Base-by-base conservation (phyloP, 2,797 vertebrate genomes). In the Pangasius djambal region DNA sequence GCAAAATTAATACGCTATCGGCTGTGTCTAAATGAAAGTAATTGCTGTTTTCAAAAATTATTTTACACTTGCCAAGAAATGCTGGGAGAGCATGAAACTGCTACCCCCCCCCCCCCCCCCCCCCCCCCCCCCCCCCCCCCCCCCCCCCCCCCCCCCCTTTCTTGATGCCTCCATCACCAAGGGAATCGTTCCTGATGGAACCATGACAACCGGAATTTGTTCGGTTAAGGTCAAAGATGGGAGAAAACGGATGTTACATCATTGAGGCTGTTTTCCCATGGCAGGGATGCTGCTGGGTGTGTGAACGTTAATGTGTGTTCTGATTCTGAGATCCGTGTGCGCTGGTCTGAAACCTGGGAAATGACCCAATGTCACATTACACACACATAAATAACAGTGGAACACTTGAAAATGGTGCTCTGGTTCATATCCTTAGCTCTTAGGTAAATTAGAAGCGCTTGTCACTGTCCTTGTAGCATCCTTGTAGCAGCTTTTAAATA, bases 191-290 rank as follows among this genome's bases (percentile, higher is more conserved):
- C 90, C 92, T 94, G 93, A 93, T 90, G 93, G 96, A 94, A 94
- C 95, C 95, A 96, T 96, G 96, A 96, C 96, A 96, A 97, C 96
- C 65, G 92, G 91, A 92, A 92, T 95, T 96, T 94, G 40, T 31
- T 89, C 89, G 87, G 85, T 78, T 63, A 78, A 83, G 44, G 85
- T 81, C 92, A 93, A 94, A 94, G 95, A 93, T 94, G 94, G 93
- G 90, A 92, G 91, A 93, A 94, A 93, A 92, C 83, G 93, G 92
- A 91, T 78, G 89, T 91, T 77, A 55, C n/a, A 18, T 82, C 65
- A 82, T 28, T 16, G 40, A 31, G 25, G 52, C 37, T 75, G 37
- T 67, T 75, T 88, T 40, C 65, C 52, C 59, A 65, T 9, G 57
- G 13, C 25, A 52, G 65, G 50, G 37, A 74, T 72, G 77, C 78